A percentile compares a stretch with the other conserved stretches of the same genome.
Evolutionary conservation across 2,797 vertebrate species (phyloP).

Genomic region (Miichthys miiuy): DNA sequence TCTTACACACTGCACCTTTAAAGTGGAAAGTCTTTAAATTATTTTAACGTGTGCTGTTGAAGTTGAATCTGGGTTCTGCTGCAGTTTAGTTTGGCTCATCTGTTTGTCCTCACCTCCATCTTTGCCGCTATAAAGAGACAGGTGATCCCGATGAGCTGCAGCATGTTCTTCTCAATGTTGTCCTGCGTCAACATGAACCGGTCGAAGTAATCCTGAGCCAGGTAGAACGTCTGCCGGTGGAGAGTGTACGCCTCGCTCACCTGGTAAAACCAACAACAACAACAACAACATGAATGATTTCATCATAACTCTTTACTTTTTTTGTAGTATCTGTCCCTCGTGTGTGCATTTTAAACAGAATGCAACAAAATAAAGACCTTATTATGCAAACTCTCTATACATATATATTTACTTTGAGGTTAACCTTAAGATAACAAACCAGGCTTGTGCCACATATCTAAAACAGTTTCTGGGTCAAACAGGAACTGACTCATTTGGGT

Average conservation of each 20-base stretch:
- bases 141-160: conserved; percentile 93
- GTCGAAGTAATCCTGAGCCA: conserved; percentile 95
- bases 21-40: too few relatives aligned
- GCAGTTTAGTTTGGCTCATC: neutral
- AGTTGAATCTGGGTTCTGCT: too few relatives aligned
- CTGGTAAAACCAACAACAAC: conserved; percentile 64
- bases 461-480: conserved; percentile 3
- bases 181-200: conserved; percentile 92
- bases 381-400: too few relatives aligned
- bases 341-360: too few relatives aligned
- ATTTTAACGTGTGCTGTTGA: too few relatives aligned
- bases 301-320: too few relatives aligned
- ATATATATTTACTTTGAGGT: too few relatives aligned
- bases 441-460: neutral
- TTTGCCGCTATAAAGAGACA: conserved; percentile 93
- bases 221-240: conserved; percentile 94
- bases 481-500: neutral
- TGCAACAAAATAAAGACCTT: too few relatives aligned
- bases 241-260: conserved; percentile 92
- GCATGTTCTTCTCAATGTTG: conserved; percentile 87
- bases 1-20: too few relatives aligned
- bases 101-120: conserved; percentile 88
- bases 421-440: neutral
- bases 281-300: neutral
- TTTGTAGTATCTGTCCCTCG: too few relatives aligned